Base-by-base conservation (phyloP, 30 jellyfish, hydroid and myxozoan genomes). In the Pelagia noctiluca region DNA sequence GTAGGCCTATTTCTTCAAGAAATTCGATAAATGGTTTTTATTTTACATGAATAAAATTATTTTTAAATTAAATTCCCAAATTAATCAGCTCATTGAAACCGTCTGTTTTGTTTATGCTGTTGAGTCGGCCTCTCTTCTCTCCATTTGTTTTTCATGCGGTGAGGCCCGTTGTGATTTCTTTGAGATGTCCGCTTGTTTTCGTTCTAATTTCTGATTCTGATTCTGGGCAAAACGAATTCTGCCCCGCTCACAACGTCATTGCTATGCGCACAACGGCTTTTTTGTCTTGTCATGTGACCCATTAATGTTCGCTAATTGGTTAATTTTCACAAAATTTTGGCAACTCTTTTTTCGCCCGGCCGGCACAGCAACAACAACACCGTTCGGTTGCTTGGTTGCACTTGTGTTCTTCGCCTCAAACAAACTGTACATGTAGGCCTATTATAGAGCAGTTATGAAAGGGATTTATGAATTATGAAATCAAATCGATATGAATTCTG, bases 221-320 rank as follows among this genome's bases (percentile, higher is more conserved):
- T n/a, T n/a, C n/a, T 5, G 86, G 86, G 82, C 82, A 74, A 74
- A 74, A 5, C 33, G 21, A 22, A 25, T 21, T 50, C 33, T 74
- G 86, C 86, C 86, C 86, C 61, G 30, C n/a, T 16, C 25, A 26
- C 3, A 32, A n/a, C n/a, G n/a, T n/a, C n/a, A n/a, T n/a, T n/a
- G n/a, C n/a, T 74, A 26, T 49, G 54, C 86, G 73, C 54, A 74
- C 35, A 22, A 50, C n/a, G 62, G 16, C 16, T 4, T n/a, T 26
- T 48, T 0, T 16, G 50, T 16, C 78, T 34, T 25, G 24, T 29
- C 24, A 34, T 22, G 24, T 74, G 8, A 42, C 35, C 12, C 12
- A 24, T 31, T 29, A 28, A 34, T 33, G 48, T n/a, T n/a, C 86
- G 12, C 18, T 48, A 74, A 74, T 74, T 74, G 76, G 86, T 57